Conservation (phyloP, 1,140 invertebrate species). For the Orchesella cincta region DNA sequence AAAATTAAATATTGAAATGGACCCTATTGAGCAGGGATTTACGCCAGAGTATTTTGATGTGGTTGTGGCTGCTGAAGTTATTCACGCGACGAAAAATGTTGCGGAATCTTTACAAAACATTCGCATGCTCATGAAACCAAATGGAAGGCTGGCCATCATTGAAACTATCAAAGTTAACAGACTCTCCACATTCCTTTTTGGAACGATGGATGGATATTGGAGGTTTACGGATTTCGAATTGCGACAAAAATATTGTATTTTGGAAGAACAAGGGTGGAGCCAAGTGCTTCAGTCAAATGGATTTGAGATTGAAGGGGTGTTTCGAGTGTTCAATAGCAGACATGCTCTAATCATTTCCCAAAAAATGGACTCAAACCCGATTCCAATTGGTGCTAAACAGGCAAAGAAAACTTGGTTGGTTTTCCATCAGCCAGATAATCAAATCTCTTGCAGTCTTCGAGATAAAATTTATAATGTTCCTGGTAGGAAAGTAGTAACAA, state of each 20-base stretch:
- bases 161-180: slow-evolving; percentile 20
- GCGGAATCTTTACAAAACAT: background rate
- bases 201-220: background rate
- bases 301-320: no score
- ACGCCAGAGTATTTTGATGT: slow-evolving; percentile 29
- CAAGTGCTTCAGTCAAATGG: background rate
- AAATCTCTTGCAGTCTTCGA: no score
- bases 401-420: no score
- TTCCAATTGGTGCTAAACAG: no score
- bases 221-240: slow-evolving; percentile 24
- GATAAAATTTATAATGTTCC: no score
- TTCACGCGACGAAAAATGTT: slow-evolving; percentile 27
- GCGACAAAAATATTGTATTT: background rate
- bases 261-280: slow-evolving; percentile 20
- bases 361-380: no score
- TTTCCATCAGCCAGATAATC: no score
- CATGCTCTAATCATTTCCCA: no score
- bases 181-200: background rate
- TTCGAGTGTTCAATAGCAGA: no score
- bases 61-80: slow-evolving; percentile 29
- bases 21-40: slow-evolving; percentile 30
- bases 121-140: slow-evolving; percentile 10
- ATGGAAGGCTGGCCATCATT: background rate
- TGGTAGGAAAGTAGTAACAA: no score
- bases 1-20: slow-evolving; percentile 33